Evolutionary conservation across 2,797 vertebrate species (phyloP), one percentile per base, ranked within the genome.

Genomic region (Arrhamphus sclerolepis): DNA sequence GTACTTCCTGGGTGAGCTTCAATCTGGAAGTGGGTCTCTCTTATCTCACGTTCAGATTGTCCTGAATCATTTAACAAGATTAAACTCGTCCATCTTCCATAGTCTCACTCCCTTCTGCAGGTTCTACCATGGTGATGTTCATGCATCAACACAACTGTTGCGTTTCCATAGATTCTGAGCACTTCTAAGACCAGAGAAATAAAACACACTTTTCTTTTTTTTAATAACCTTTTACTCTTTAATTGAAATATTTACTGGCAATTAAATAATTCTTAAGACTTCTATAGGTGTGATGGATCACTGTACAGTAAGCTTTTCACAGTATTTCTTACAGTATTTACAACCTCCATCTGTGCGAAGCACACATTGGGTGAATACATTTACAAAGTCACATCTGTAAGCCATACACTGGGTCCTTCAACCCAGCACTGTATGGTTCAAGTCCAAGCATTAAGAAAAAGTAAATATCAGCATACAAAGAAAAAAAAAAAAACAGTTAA

Each of bases 321-420:
- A 92, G 87, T 88, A 77, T 88, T 89, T 89, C 78, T 89, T 86
- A 93, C 91, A 93, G 82, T 92, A 92, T 92, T 87, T 92, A 93
- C 92, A 92, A 42, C 65, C 65, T 73, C 57, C 41, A 39, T 78
- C 71, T 70, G 72, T 17, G 3, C 54, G 17, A 18, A 20, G 42
- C 44, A 14, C 20, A 66, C 31, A 34, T 9, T 10, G 31, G 31
- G 9, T 38, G 42, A 77, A 31, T 18, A 75, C 76, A 81, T 72
- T 59, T 63, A 73, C 69, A 82, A 50, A 73, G 62, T 71, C 58
- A 61, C 52, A 31, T 63, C 49, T 72, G 52, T 57, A 69, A 46
- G 34, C 65, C 60, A 55, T 60, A 51, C 18, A 29, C 75, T 24
- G 56, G 20, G 44, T 62, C 56, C 73, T 39, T 43, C 49, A 47